These are phyloP conservation scores for Sparidentex hasta DNA, from an alignment of 2,797 vertebrate genomes.

Conservation along the genomic window DNA sequence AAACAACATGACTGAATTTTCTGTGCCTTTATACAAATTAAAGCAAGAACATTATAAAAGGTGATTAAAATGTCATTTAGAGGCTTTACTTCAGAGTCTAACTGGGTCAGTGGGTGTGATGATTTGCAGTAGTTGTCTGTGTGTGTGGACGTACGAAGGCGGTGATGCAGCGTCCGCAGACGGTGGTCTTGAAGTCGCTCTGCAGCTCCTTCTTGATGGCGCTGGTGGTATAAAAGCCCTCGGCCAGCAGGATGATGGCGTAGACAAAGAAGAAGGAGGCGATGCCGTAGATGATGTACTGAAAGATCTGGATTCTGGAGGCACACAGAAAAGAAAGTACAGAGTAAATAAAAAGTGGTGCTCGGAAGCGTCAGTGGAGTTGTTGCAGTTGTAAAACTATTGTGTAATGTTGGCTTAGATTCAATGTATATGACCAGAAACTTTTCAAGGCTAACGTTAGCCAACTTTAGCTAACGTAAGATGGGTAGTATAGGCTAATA, in stretches of 20 bases:
- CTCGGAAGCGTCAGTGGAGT: too few species aligned
- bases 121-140: slow-evolving; percentile 27
- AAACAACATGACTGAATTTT: background rate
- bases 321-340: background rate
- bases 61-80: slow-evolving; percentile 24
- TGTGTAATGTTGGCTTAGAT: background rate
- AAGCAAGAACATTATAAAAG: slow-evolving; percentile 19
- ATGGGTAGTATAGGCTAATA: too few species aligned
- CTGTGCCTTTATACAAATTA: slow-evolving; percentile 17
- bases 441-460: background rate
- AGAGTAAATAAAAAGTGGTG: background rate
- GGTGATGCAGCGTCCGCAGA: slow-evolving; percentile 98
- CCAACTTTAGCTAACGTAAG: background rate
- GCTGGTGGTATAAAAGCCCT: slow-evolving; percentile 98
- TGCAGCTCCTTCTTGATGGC: slow-evolving; percentile 95
- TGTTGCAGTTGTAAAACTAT: too few species aligned
- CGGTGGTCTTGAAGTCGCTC: slow-evolving; percentile 97
- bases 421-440: background rate
- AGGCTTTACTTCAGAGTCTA: slow-evolving; percentile 24
- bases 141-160: slow-evolving; percentile 88
- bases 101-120: slow-evolving; percentile 49
- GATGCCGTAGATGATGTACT: slow-evolving; percentile 98
- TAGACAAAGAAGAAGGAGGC: slow-evolving; percentile 98
- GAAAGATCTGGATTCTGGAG: slow-evolving; percentile 95
- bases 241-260: slow-evolving; percentile 95